Evolutionary conservation across 2,113 vertebrate genomes (phyloP), one percentile per base, ranked within the genome.

Genomic region (Rousettus leschenaultii): DNA sequence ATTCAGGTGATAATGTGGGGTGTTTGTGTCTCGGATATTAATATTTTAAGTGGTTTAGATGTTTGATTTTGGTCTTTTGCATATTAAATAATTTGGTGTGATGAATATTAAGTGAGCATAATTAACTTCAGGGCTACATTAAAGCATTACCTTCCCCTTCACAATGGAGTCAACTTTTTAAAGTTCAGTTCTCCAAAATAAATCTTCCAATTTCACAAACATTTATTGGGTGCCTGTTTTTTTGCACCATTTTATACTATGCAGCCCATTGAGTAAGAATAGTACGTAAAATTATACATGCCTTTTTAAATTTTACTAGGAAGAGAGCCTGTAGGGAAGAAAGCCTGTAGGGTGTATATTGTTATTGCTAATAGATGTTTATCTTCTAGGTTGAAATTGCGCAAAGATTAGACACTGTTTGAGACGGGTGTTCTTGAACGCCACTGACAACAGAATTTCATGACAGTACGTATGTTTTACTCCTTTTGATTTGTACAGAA

Each of bases 401-500:
- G 38, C 59, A 55, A 57, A 40, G 51, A 89, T 78, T 59, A 63
- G 82, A 51, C 66, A 51, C 73, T 24, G 30, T 79, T 66, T 91
- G 55, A 35, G 84, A 75, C 45, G 33, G 85, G 85, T 95, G 45
- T 74, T 84, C 71, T 48, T 59, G 53, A 95, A n/a, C 45, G 55
- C 80, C 66, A 30, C 73, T 55, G 61, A 65, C 63, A 79, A 40
- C 63, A 57, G 77, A 91, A 16, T 92, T 97, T 96, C 88, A 79
- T 96, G 95, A 98, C 88, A 48, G 97, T 98, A 86, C 97, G 95
- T 97, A 63, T 83, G 10, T 77, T 65, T 92, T 66, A 73, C 74
- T 71, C 9, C 92, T 77, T 80, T 80, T 57, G 51, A 28, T 68
- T 43, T 66, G 55, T 68, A 75, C 22, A 74, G 80, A 92, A 57